A percentile compares a stretch with the other conserved stretches of the same genome.
Evolutionary conservation across 1,140 invertebrate genomes (phyloP).

Genomic region (Psix sp.): DNA sequence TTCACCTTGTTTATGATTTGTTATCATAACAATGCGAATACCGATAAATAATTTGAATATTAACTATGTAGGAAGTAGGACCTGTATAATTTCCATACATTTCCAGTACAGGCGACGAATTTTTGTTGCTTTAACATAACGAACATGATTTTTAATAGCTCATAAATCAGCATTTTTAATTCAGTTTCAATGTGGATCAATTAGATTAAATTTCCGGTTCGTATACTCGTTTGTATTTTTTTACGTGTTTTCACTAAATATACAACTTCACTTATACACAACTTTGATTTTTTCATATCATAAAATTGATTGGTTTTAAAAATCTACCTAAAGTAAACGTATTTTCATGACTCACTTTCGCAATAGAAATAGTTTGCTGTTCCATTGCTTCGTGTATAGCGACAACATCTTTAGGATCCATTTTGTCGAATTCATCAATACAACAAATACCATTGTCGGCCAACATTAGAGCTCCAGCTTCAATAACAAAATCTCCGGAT

Average conservation of each 20-base stretch:
- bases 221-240: no score
- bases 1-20: slow-evolving; percentile 34
- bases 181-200: no score
- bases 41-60: slow-evolving; percentile 28
- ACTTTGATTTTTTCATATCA: background rate
- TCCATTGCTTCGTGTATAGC: slow-evolving; percentile 99
- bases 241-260: no score
- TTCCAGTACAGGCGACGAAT: slow-evolving; percentile 24
- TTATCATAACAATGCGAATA: slow-evolving; percentile 20
- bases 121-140: no score
- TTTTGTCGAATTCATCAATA: slow-evolving; percentile 99
- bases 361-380: slow-evolving; percentile 99
- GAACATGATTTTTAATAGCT: no score
- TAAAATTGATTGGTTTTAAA: background rate
- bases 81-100: slow-evolving; percentile 47
- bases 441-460: slow-evolving; percentile 99
- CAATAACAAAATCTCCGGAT: slow-evolving; percentile 98
- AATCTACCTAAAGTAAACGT: background rate
- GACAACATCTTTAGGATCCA: slow-evolving; percentile 98
- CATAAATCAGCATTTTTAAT: no score
- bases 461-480: slow-evolving; percentile 99
- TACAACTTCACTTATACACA: no score
- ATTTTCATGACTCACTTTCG: slow-evolving; percentile 88
- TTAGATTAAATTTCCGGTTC: no score
- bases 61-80: slow-evolving; percentile 35